Base-by-base conservation (phyloP, 2,888 invertebrate genomes). In the Chrysolina oricalcia region DNA sequence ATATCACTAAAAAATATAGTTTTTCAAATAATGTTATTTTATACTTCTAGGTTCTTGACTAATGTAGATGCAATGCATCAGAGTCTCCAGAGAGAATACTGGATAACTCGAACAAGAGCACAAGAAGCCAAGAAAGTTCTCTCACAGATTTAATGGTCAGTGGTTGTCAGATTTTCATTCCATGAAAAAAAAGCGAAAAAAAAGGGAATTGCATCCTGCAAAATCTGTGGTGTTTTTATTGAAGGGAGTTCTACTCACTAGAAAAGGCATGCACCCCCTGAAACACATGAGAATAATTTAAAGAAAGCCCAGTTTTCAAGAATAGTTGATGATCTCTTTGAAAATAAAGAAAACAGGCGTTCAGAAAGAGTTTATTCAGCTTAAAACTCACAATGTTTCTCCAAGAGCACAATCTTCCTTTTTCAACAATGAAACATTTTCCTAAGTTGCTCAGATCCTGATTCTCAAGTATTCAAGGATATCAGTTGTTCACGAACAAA, bases 251-350 rank as follows among this genome's bases (percentile, higher is more conserved):
- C 43, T 43, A 43, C 13, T 15, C 43, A 43, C 43, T 43, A 1
- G 15, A 15, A 43, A 43, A 43, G 9, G 43, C 43, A 2, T 43
- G 43, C 9, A 8, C 43, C 2, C 2, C 6, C 43, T 13, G 11
- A 43, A 8, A 43, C 2, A 43, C 15, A 43, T 43, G 13, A 43
- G 15, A 43, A 43, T 15, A 43, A 43, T 15, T 43, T 15, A 43
- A 43, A 43, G 43, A 43, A 43, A 43, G 43, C 43, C 43, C 43
- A 43, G 43, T 43, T 43, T 43, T 43, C 43, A 43, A 43, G 43
- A 43, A 43, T 0, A 43, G 1, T 9, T 43, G 43, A 43, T 43
- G 43, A 43, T 43, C 43, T 43, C 2, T 43, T 43, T 43, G 43
- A 15, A 15, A 43, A 43, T 43, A 4, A 43, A 43, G 1, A 43